Conservation (phyloP, 2,113 vertebrate species). For the Odobenus rosmarus region DNA sequence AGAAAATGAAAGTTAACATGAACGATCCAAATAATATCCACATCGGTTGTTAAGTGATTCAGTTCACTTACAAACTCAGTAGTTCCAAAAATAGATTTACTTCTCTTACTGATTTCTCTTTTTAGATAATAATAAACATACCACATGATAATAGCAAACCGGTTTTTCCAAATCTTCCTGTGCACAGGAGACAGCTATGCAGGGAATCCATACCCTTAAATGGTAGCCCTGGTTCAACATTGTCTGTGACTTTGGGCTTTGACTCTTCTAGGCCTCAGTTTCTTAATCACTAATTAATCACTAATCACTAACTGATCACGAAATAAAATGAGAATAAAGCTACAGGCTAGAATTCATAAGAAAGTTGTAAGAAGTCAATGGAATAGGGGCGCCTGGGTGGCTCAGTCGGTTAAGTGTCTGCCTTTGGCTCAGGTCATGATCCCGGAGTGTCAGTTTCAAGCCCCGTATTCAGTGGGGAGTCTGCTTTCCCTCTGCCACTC, state of each 20-base stretch:
- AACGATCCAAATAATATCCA: not conserved
- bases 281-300: not conserved
- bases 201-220: not conserved
- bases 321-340: not conserved
- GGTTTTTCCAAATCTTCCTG: not conserved
- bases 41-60: not conserved
- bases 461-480: too few relatives aligned
- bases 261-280: not conserved
- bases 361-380: not conserved
- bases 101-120: not conserved
- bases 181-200: not conserved
- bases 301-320: not conserved
- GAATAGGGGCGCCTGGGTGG: not conserved
- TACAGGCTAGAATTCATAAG: not conserved
- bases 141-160: not conserved
- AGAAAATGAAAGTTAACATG: not conserved
- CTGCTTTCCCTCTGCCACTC: too few relatives aligned
- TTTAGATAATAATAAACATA: not conserved
- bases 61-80: not conserved
- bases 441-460: too few relatives aligned
- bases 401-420: too few relatives aligned
- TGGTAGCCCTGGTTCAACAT: not conserved
- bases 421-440: too few relatives aligned
- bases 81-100: not conserved
- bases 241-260: not conserved